Conservation (phyloP, 2,888 invertebrate species). For the Leptura quadrifasciata region DNA sequence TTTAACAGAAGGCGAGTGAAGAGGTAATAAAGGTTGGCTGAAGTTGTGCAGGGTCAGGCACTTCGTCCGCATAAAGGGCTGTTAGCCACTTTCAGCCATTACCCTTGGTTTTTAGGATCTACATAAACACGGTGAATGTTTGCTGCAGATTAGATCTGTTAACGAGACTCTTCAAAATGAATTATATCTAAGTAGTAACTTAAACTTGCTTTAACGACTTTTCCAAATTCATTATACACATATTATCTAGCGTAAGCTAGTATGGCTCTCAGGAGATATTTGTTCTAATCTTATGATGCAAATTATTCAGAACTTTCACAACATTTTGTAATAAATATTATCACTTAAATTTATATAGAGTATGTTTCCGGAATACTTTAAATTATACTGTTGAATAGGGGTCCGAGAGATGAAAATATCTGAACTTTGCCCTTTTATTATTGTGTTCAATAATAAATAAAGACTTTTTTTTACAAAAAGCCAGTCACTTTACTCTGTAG, state of each 20-base stretch:
- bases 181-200: slow-evolving; percentile 29
- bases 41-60: slow-evolving; percentile 11
- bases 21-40: slow-evolving; percentile 17
- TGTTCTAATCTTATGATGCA: neutral
- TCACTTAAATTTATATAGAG: neutral
- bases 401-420: no score
- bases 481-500: no score
- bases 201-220: slow-evolving; percentile 24
- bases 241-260: neutral
- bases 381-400: no score
- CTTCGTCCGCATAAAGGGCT: slow-evolving; percentile 30
- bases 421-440: no score
- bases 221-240: slow-evolving; percentile 23
- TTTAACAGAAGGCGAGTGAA: slow-evolving; percentile 1
- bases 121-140: slow-evolving; percentile 47
- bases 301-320: neutral
- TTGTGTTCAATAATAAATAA: no score
- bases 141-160: slow-evolving; percentile 48
- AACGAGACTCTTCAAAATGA: slow-evolving; percentile 44
- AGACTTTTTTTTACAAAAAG: no score
- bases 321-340: neutral
- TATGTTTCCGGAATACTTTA: no score
- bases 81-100: slow-evolving; percentile 48
- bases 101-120: slow-evolving; percentile 36
- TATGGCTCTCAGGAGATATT: slow-evolving; percentile 2